These are phyloP conservation scores for Loris lydekkerianus DNA, from an alignment of 2,797 vertebrate species.

Conservation along the genomic window DNA sequence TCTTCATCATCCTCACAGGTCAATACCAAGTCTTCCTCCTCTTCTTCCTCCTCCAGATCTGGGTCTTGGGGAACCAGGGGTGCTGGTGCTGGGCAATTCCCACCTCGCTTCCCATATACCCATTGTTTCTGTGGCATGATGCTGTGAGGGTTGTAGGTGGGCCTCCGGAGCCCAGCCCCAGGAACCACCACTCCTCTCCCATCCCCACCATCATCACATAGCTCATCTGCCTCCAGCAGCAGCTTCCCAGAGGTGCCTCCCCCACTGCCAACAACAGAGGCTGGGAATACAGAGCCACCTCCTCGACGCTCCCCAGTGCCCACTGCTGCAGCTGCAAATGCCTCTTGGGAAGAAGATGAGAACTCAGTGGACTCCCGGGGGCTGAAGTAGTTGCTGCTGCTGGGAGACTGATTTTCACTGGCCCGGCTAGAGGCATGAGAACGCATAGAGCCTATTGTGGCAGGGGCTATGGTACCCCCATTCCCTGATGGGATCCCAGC, in stretches of 20 bases:
- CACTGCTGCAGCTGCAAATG: slow-evolving; percentile 66
- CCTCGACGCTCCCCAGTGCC: slow-evolving; percentile 74
- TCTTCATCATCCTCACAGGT: slow-evolving; percentile 90
- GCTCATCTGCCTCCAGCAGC: slow-evolving; percentile 90
- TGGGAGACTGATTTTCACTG: slow-evolving; percentile 93
- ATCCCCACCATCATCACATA: slow-evolving; percentile 84
- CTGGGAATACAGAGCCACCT: slow-evolving; percentile 73
- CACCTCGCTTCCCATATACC: slow-evolving; percentile 92
- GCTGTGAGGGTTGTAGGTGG: slow-evolving; percentile 91
- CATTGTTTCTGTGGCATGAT: slow-evolving; percentile 95
- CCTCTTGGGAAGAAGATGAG: slow-evolving; percentile 81
- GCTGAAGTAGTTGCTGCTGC: slow-evolving; percentile 95
- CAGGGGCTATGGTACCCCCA: slow-evolving; percentile 78
- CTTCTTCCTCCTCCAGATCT: slow-evolving; percentile 84
- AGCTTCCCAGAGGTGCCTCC: slow-evolving; percentile 81
- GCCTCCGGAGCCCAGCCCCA: slow-evolving; percentile 82
- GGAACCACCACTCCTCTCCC: slow-evolving; percentile 80
- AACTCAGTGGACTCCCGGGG: slow-evolving; percentile 90
- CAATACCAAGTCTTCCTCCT: slow-evolving; percentile 86
- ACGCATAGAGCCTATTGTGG: slow-evolving; percentile 60
- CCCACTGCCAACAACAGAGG: slow-evolving; percentile 72
- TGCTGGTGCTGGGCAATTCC: slow-evolving; percentile 68
- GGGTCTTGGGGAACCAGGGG: slow-evolving; percentile 87
- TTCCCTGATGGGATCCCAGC: slow-evolving; percentile 81
- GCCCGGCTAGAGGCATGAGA: slow-evolving; percentile 83